Base-by-base conservation (phyloP, 2,113 vertebrate species). In the Rhabdomys dilectus region DNA sequence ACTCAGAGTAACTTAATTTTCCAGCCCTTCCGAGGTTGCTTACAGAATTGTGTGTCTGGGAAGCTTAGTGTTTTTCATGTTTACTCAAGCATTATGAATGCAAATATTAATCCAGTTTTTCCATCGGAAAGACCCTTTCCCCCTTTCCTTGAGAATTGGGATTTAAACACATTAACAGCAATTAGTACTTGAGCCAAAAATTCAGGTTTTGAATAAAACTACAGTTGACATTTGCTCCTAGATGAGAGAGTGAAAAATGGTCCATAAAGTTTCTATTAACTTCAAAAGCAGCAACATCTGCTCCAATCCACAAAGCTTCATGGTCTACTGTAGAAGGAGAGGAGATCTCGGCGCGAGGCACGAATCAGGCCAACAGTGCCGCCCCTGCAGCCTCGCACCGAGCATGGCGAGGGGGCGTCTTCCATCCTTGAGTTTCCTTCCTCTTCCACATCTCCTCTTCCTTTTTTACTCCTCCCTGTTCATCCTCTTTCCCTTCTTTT, bases 211-310 rank as follows among this genome's bases (percentile, higher is more conserved):
- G 95, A 82, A n/a, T 10, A 95, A 97, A 96, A 91, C 76, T 90
- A 16, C 0, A 10, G 96, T 97, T 96, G 91, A 96, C 9, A 4
- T 96, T 98, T 98, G 51, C 93, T 98, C 70, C 81, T 97, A 60
- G 82, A 98, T 97, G 88, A 96, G 72, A 97, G 91, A 97, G 62
- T 97, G 97, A 97, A 98, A 98, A 98, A 96, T 76, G 88, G 80
- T 94, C 98, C 88, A 77, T 97, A 96, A 96, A 88, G 94, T 98
- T 98, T 94, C 89, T 95, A 96, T 94, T 98, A 45, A 15, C 97
- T 98, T 97, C 96, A 97, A 96, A 98, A 98, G 85, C 88, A 97
- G 75, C 76, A 96, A 26, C 95, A 94, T 97, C 82, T 98, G 93
- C 84, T 97, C 56, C 89, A 84, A 68, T 86, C 45, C 93, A 96